These are phyloP conservation scores for Coptodon rendalli DNA, from an alignment of 2,113 vertebrate genomes.

Conservation along the genomic window DNA sequence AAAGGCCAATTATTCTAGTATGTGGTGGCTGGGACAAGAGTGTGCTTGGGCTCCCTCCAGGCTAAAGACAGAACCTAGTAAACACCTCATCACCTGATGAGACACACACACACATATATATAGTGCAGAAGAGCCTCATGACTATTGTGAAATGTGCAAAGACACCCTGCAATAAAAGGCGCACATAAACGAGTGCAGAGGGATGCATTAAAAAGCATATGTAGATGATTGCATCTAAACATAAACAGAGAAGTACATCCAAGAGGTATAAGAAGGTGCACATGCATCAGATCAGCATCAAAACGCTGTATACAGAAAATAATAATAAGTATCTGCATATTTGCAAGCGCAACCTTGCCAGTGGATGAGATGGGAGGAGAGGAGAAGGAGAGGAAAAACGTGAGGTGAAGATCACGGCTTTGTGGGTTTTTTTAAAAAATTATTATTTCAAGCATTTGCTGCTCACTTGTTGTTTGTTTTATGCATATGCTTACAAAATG, in stretches of 20 bases:
- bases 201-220: neutral
- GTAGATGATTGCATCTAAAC: neutral
- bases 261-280: neutral
- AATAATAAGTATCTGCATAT: neutral
- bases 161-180: neutral
- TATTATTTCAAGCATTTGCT: neutral
- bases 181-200: neutral
- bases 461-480: neutral
- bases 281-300: neutral
- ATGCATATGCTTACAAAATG: neutral
- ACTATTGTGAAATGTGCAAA: constrained; percentile 15
- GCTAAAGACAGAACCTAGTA: constrained; percentile 74
- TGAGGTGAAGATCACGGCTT: neutral
- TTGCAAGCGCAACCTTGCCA: neutral
- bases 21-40: constrained; percentile 54
- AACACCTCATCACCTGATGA: constrained; percentile 79
- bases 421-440: neutral
- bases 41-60: constrained; percentile 73
- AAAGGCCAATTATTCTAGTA: constrained; percentile 69
- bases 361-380: neutral
- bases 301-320: neutral
- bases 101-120: constrained; percentile 31
- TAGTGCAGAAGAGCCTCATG: neutral
- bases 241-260: neutral
- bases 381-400: neutral